phyloP scores from a whole-genome alignment of 1,140 invertebrate species.

The Anastrepha obliqua region DNA sequence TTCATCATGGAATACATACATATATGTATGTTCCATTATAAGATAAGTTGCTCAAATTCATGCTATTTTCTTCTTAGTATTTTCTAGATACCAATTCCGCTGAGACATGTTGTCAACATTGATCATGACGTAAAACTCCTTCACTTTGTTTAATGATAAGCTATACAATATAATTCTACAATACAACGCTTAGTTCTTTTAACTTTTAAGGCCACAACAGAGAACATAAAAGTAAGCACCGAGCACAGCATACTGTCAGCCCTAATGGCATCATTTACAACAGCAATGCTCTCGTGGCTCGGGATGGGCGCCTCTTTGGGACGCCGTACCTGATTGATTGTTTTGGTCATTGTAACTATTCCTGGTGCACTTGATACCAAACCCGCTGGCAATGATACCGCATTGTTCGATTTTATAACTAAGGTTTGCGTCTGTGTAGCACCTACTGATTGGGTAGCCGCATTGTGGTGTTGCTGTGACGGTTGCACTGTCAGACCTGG shows the following conservation, averaged over 20 bases:
- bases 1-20: too few relatives aligned
- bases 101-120: background rate
- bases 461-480: conserved; percentile 55
- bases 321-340: conserved; percentile 71
- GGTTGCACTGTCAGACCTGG: conserved; percentile 46
- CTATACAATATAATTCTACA: background rate
- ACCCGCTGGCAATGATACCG: conserved; percentile 74
- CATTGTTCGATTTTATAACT: conserved; percentile 74
- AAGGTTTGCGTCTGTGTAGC: conserved; percentile 74
- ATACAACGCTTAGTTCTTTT: background rate
- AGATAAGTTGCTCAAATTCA: background rate
- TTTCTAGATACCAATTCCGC: background rate
- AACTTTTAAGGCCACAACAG: background rate
- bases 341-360: conserved; percentile 75
- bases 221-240: background rate
- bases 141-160: background rate
- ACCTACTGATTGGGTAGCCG: conserved; percentile 73
- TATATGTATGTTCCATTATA: too few relatives aligned
- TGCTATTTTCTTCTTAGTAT: background rate
- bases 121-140: background rate
- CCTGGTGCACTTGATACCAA: conserved; percentile 74
- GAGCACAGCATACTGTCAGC: conserved; percentile 19
- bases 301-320: conserved; percentile 15
- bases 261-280: conserved; percentile 3
- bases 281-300: background rate